Percentiles rank a stretch among this genome's conserved stretches.
Evolutionary conservation across 2,797 vertebrate species (phyloP).

Genomic region (Pygocentrus nattereri): DNA sequence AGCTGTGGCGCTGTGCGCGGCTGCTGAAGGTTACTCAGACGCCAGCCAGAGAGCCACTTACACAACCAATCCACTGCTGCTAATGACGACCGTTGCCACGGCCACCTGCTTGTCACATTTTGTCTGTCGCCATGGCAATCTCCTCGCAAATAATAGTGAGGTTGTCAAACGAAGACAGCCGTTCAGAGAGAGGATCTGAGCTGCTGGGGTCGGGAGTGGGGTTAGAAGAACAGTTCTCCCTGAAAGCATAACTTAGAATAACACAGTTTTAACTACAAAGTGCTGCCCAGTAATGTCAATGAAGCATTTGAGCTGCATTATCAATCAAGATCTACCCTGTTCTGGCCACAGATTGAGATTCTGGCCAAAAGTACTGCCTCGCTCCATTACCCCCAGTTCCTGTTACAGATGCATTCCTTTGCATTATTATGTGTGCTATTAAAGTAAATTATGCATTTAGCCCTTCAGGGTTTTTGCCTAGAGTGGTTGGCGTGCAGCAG

Average conservation of each 20-base stretch:
- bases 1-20: conserved; percentile 18
- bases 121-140: conserved; percentile 34
- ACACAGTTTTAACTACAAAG: not conserved
- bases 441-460: not conserved
- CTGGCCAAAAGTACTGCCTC: not conserved
- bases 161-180: not conserved
- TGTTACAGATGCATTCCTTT: not conserved
- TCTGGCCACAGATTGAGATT: not conserved
- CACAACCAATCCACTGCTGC: conserved; percentile 10
- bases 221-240: not conserved
- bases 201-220: not conserved
- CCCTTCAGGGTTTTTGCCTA: not conserved
- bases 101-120: conserved; percentile 50
- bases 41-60: conserved; percentile 36
- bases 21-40: conserved; percentile 50
- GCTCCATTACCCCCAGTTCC: not conserved
- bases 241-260: not conserved
- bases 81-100: conserved; percentile 30
- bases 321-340: not conserved
- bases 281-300: not conserved
- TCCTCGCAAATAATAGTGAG: conserved; percentile 12
- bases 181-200: not conserved
- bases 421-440: conserved; percentile 1
- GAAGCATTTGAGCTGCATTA: not conserved
- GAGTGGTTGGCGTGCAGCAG: not conserved